A percentile compares a stretch with the other conserved stretches of the same genome.
Evolutionary conservation across 1,140 invertebrate species (phyloP).

Genomic region (Drosophila murphyi): DNA sequence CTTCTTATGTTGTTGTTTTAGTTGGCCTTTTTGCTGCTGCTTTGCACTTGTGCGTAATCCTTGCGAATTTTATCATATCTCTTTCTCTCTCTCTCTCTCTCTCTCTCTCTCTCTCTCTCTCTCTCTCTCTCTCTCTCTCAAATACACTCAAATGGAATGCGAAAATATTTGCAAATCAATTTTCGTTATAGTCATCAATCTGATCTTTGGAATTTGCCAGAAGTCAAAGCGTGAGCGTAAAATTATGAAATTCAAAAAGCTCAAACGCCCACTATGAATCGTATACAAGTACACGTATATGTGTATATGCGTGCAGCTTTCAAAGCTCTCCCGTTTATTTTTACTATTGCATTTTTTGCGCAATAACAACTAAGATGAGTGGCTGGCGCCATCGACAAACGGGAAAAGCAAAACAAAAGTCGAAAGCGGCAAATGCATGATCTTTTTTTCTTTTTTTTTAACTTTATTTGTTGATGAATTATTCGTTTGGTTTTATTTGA

Average conservation of each 20-base stretch:
- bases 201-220: conserved; percentile 1
- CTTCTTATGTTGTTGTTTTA: not conserved
- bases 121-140: not conserved
- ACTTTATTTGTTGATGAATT: too few relatives aligned
- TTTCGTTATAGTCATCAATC: not conserved
- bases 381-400: not conserved
- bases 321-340: not conserved
- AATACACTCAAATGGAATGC: not conserved
- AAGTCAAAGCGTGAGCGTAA: not conserved
- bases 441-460: not conserved
- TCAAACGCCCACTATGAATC: conserved; percentile 9
- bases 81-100: not conserved
- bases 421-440: not conserved
- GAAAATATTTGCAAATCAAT: not conserved
- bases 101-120: not conserved
- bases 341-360: conserved; percentile 19
- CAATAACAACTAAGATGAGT: not conserved
- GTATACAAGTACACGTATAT: not conserved
- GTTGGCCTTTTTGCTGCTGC: not conserved
- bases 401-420: not conserved
- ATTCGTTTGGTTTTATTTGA: too few relatives aligned
- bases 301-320: not conserved
- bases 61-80: conserved; percentile 19
- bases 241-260: conserved; percentile 24
- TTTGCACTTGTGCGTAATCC: conserved; percentile 46